A percentile compares a stretch with the other conserved stretches of the same genome.
phyloP scores from a whole-genome alignment of 2,113 vertebrate genomes.

The Cacatua alba region DNA sequence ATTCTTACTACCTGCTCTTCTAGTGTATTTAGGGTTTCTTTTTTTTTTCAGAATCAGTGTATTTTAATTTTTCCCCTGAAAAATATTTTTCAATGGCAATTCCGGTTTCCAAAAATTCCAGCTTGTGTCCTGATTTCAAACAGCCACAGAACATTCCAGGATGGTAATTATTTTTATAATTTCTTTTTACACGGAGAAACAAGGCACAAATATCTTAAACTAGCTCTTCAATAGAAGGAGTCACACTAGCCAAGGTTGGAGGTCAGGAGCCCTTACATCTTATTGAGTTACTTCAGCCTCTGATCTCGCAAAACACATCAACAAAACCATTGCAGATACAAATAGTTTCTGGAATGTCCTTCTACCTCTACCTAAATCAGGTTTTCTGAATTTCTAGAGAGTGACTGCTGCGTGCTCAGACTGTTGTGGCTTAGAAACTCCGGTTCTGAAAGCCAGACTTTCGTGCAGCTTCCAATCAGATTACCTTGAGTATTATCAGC shows the following conservation, averaged over 20 bases:
- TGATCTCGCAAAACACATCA: neutral
- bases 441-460: neutral
- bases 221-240: neutral
- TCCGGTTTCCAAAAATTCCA: neutral
- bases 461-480: neutral
- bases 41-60: neutral
- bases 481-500: neutral
- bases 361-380: neutral
- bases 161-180: neutral
- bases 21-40: neutral
- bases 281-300: neutral
- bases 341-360: neutral
- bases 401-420: neutral
- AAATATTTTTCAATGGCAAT: neutral
- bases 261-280: neutral
- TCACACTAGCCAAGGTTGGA: neutral
- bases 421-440: neutral
- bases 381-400: neutral
- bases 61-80: neutral
- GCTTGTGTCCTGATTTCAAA: neutral
- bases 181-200: neutral
- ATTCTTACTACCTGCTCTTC: neutral
- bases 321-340: neutral
- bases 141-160: neutral
- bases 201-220: neutral